These are phyloP conservation scores for Palloptera scutellata DNA, from an alignment of 2,888 invertebrate genomes.

Conservation along the genomic window DNA sequence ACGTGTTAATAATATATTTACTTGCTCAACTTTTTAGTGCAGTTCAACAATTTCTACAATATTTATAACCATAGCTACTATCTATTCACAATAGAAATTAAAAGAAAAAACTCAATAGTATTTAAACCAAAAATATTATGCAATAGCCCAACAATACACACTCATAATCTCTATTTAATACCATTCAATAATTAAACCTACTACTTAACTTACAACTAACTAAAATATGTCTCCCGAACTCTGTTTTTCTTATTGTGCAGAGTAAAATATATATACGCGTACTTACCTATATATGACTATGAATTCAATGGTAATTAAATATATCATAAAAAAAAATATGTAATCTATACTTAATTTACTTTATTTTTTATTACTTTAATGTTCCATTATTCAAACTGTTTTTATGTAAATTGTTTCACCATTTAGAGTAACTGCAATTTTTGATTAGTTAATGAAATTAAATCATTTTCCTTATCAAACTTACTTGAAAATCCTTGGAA, in stretches of 20 bases:
- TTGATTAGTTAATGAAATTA: conserved; percentile 19
- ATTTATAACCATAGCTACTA: not conserved
- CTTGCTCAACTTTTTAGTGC: not conserved
- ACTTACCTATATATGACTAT: not conserved
- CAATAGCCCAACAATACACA: conserved; percentile 23
- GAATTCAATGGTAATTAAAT: not conserved
- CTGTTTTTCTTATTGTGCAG: not conserved
- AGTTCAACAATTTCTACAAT: not conserved
- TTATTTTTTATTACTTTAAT: not conserved
- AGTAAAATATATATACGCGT: conserved; percentile 4
- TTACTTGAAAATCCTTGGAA: conserved; percentile 42
- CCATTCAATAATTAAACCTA: not conserved
- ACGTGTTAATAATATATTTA: too few relatives aligned
- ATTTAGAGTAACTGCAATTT: conserved; percentile 37
- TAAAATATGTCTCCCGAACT: not conserved
- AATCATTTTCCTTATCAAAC: conserved; percentile 16
- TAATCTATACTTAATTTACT: not conserved
- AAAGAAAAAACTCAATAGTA: too few relatives aligned
- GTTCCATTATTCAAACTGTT: conserved; percentile 19
- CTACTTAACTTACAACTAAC: not conserved
- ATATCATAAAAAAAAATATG: not conserved
- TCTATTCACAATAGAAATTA: conserved; percentile 11
- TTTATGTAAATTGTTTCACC: conserved; percentile 29
- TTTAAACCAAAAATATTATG: conserved; percentile 15
- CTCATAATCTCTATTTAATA: not conserved